Evolutionary conservation across 2,888 invertebrate genomes (phyloP).

Genomic region (Pecten maximus): DNA sequence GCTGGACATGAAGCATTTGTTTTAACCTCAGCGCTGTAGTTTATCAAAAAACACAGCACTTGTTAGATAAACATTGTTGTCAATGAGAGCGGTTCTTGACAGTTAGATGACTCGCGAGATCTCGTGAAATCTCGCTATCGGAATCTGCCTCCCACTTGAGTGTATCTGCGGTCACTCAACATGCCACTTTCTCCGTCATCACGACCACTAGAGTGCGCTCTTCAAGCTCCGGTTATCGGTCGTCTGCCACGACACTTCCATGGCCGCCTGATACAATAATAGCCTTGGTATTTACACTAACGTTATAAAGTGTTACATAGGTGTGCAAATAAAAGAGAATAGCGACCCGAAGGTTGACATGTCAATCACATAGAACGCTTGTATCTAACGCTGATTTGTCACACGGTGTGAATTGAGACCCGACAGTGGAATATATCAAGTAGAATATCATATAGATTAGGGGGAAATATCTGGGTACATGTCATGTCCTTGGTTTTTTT

Average conservation of each 20-base stretch:
- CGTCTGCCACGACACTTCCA: neutral
- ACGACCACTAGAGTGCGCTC: conserved; percentile 23
- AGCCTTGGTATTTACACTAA: neutral
- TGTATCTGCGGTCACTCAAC: conserved; percentile 32
- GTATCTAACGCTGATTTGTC: neutral
- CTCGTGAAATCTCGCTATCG: conserved; percentile 9
- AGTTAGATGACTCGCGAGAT: conserved; percentile 13
- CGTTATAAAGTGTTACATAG: conserved; percentile 30
- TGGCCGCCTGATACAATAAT: conserved; percentile 15
- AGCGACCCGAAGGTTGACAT: neutral
- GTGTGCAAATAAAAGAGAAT: conserved; percentile 1
- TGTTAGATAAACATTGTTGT: conserved; percentile 29
- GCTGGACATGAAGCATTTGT: conserved; percentile 4
- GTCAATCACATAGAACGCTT: conserved; percentile 8
- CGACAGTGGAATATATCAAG: neutral
- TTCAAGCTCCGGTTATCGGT: conserved; percentile 9
- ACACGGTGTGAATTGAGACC: conserved; percentile 11
- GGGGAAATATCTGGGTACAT: no score
- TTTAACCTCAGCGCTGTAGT: conserved; percentile 22
- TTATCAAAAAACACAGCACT: conserved; percentile 33
- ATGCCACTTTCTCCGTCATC: conserved; percentile 35
- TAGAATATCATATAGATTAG: no score
- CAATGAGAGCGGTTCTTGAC: conserved; percentile 26
- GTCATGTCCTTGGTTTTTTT: no score
- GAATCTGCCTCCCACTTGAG: conserved; percentile 16